Evolutionary conservation across 2,888 invertebrate genomes (phyloP).

Genomic region (Rhaphigaster nebulosa): DNA sequence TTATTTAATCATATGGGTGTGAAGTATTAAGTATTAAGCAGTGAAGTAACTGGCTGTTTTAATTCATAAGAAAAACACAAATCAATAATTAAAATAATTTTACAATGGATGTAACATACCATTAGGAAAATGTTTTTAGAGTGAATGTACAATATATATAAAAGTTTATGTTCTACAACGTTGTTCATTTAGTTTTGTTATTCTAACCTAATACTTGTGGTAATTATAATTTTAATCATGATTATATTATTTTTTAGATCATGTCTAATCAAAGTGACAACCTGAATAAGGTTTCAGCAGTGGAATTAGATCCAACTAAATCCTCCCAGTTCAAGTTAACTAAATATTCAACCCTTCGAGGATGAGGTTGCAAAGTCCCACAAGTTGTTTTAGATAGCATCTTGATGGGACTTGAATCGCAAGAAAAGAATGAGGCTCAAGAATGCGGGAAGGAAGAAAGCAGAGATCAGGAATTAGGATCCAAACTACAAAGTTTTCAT

Average conservation of each 20-base stretch:
- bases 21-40: too few species aligned
- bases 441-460: neutral
- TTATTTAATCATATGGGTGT: too few species aligned
- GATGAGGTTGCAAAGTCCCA: conserved; percentile 95
- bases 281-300: neutral
- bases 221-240: neutral
- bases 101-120: too few species aligned
- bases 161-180: neutral
- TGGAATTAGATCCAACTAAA: conserved; percentile 82
- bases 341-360: conserved; percentile 92
- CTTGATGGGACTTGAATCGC: conserved; percentile 74
- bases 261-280: neutral
- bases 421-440: conserved; percentile 70
- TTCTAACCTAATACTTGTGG: neutral
- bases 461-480: neutral
- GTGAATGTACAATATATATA: too few species aligned
- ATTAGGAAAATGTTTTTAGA: too few species aligned
- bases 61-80: too few species aligned
- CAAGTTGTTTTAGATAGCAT: conserved; percentile 87
- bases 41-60: too few species aligned
- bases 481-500: neutral
- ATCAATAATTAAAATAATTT: too few species aligned
- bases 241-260: too few species aligned
- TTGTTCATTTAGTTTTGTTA: neutral
- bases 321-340: conserved; percentile 94